Evolutionary conservation across 2,113 vertebrate species (phyloP), one percentile per base, ranked within the genome.

Genomic region (Notothenia coriiceps): DNA sequence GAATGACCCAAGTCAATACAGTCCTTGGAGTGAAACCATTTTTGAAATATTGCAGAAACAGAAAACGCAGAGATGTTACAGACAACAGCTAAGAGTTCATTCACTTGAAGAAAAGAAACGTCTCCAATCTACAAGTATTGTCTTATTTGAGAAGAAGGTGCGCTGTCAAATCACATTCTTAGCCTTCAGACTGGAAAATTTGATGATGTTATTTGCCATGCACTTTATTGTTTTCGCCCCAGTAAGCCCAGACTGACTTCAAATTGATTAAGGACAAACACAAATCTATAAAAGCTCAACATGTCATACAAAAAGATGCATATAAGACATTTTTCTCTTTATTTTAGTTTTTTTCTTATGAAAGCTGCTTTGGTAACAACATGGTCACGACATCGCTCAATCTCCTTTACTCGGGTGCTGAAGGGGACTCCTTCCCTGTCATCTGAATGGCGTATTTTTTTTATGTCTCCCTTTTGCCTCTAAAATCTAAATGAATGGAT

Each of bases 351-450:
- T 81, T 91, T 91, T 96, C 74, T 95, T 97, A 94, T 90, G 96
- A 97, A 98, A 98, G 97, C 97, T 97, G 97, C 98, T 99, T 99
- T 99, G 98, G 98, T 99, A 97, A 98, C 96, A 97, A 97, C 96
- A 17, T 96, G 95, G 97, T 96, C 95, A 96, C 95, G 96, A 97
- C 96, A 95, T 96, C 95, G 93, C 96, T 96, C 95, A 81, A 80
- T 80, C 92, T 93, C 94, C 94, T 90, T 94, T 93, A 95, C 94
- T 89, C 93, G 86, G 95, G 93, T 88, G 94, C 94, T 92, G 94
- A 93, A 93, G 94, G 93, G 93, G 66, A 77, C 65, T 82, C 72
- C 73, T 70, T 80, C 66, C 44, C 61, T 74, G 70, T 86, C 81
- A 84, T 90, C 86, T 89, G 80, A 74, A 56, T 80, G 79, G 72